Base-by-base conservation (phyloP, 2,888 invertebrate species). In the Charanyca ferruginea region DNA sequence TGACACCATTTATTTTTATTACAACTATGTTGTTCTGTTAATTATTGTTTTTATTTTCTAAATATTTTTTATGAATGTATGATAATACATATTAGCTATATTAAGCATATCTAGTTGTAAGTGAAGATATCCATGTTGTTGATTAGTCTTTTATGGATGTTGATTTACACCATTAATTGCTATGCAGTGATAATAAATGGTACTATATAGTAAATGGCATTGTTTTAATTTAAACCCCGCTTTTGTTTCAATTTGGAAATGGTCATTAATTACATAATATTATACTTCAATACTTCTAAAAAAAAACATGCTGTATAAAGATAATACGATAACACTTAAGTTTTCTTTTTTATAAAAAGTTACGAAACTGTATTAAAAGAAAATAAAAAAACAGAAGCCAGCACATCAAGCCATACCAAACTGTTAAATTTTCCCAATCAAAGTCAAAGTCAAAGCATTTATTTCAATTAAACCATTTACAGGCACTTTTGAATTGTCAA, bases 71-170 rank as follows among this genome's bases (percentile, higher is more conserved):
- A 91, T 87, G 85, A 85, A 91, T 81, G 88, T 92, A 90, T 86
- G 79, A 89, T 87, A 86, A 84, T 88, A 87, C 72, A 87, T 87
- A 85, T 85, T 91, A 90, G 89, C 84, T 90, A 90, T 88, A 89
- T 88, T 90, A 89, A 90, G 87, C 90, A 88, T 79, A 85, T 84
- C 80, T 89, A 89, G 84, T 87, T 87, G 41, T 93, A 94, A 91
- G 90, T 88, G 85, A 92, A 90, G 88, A 90, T 92, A 95, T 95
- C 94, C 93, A 93, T 95, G 95, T 94, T 95, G 95, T 95, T 95
- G 92, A 94, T 95, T 95, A 95, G 94, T 95, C 87, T 94, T 94
- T 89, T 92, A 95, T 95, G 94, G 94, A 94, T 94, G 95, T 95
- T 95, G 93, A 94, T 92, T 93, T 94, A 93, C 92, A 94, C 94